Evolutionary conservation across 2,113 vertebrate species (phyloP), one percentile per base, ranked within the genome.

Genomic region (Artemisiospiza belli): DNA sequence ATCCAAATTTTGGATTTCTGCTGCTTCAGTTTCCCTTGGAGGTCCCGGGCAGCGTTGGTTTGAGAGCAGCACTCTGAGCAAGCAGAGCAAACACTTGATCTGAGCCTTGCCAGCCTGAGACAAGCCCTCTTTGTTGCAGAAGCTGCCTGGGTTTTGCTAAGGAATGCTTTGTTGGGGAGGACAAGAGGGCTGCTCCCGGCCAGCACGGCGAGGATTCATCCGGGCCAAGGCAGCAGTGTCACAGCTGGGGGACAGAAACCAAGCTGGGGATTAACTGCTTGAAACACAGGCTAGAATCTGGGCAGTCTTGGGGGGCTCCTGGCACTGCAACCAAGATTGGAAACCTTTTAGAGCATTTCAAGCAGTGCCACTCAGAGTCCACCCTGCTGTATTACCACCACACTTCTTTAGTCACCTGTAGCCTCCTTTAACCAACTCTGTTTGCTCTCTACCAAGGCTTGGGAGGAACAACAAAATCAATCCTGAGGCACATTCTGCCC

Each of bases 21-120:
- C 58, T 31, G 23, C 69, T 37, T 74, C 59, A 13, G 5, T 24
- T 83, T 67, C 46, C 72, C 28, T 51, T 8, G 0, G 2, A 87
- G 79, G 3, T 37, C 22, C 18, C 0, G 15, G 31, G 46, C 74
- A 49, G 39, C 0, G 0, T 0, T 7, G 14, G 9, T 22, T 47
- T 18, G 68, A 49, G 76, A 83, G 88, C 72, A 73, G 51, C 43
- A 4, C 80, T 3, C 15, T 8, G 74, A 49, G 83, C 33, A 30
- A 52, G 41, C 8, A 63, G 77, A 80, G 63, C 2, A 78, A 94
- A 84, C 54, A 54, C 64, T 82, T 11, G 17, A 43, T 31, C 17
- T 21, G 73, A 80, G 52, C 68, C 47, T 39, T 64, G 86, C 61
- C 86, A 68, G 76, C 0, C 2, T 0, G 8, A 43, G 66, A 97